These are phyloP conservation scores for Acanthoscelides obtectus DNA, from an alignment of 2,888 invertebrate species.

Conservation along the genomic window DNA sequence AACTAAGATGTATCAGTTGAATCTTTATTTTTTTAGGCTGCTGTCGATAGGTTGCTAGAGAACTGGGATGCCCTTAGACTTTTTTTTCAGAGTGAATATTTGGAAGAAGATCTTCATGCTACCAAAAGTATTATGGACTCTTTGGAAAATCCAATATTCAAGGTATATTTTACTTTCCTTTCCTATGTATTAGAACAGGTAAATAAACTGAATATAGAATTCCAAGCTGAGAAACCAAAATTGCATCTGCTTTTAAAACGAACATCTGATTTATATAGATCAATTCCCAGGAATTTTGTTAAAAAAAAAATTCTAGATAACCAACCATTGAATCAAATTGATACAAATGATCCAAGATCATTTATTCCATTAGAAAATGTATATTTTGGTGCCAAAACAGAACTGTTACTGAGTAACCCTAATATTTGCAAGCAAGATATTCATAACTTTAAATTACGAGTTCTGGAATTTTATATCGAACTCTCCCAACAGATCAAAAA, in stretches of 20 bases:
- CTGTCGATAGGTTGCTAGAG: conserved; percentile 9
- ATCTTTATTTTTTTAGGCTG: conserved; percentile 6
- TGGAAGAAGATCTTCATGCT: conserved; percentile 5
- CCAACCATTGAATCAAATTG: too few relatives aligned
- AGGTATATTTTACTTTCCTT: conserved; percentile 11
- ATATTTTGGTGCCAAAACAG: too few relatives aligned
- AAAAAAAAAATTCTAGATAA: too few relatives aligned
- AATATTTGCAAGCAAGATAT: too few relatives aligned
- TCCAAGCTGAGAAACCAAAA: conserved; percentile 10
- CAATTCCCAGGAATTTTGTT: conserved; percentile 4
- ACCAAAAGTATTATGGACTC: conserved; percentile 3
- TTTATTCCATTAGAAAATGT: too few relatives aligned
- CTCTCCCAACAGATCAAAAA: too few relatives aligned
- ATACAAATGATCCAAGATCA: too few relatives aligned
- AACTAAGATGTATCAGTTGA: background rate
- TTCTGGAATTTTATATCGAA: too few relatives aligned
- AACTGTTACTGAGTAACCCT: too few relatives aligned
- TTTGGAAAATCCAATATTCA: conserved; percentile 7
- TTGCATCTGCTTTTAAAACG: conserved; percentile 4
- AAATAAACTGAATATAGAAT: conserved; percentile 9
- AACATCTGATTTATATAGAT: conserved; percentile 6
- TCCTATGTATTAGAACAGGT: conserved; percentile 7
- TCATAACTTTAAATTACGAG: too few relatives aligned
- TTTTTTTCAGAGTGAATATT: conserved; percentile 6
- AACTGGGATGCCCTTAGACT: conserved; percentile 6